phyloP scores from a whole-genome alignment of 2,888 invertebrate genomes.

The Amorpha juglandis region DNA sequence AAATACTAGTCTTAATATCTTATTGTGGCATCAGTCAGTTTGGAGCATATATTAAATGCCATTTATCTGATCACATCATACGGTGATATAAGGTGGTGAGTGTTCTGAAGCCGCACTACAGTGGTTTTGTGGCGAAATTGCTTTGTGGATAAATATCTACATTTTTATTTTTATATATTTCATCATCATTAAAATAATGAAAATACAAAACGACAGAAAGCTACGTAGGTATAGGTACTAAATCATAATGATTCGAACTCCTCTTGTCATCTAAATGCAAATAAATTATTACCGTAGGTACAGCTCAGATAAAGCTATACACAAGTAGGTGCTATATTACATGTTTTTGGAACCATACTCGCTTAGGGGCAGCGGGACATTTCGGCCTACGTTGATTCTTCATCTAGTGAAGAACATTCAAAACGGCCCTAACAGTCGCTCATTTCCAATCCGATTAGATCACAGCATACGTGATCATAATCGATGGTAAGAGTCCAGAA shows the following conservation, averaged over 20 bases:
- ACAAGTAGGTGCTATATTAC: not conserved
- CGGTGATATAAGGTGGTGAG: not conserved
- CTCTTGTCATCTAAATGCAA: conserved; percentile 9
- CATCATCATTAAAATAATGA: not conserved
- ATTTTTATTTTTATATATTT: not conserved
- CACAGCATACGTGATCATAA: not conserved
- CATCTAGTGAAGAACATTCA: conserved; percentile 9
- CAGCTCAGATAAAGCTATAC: too few relatives aligned
- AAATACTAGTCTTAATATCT: not conserved
- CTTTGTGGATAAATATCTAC: conserved; percentile 3
- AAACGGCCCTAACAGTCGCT: conserved; percentile 8
- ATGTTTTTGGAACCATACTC: not conserved
- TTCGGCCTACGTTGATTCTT: conserved; percentile 1
- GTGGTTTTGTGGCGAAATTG: conserved; percentile 10
- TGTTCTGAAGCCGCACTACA: conserved; percentile 12
- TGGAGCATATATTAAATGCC: not conserved
- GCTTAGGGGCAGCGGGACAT: conserved; percentile 20
- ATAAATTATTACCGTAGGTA: not conserved
- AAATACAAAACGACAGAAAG: not conserved
- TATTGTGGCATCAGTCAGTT: not conserved
- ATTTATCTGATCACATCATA: not conserved
- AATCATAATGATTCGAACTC: not conserved
- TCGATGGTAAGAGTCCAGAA: conserved; percentile 13
- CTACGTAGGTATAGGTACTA: not conserved
- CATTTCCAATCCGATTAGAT: conserved; percentile 14